Evolutionary conservation across 2,113 vertebrate species (phyloP).

Genomic region (Leptosomus discolor): DNA sequence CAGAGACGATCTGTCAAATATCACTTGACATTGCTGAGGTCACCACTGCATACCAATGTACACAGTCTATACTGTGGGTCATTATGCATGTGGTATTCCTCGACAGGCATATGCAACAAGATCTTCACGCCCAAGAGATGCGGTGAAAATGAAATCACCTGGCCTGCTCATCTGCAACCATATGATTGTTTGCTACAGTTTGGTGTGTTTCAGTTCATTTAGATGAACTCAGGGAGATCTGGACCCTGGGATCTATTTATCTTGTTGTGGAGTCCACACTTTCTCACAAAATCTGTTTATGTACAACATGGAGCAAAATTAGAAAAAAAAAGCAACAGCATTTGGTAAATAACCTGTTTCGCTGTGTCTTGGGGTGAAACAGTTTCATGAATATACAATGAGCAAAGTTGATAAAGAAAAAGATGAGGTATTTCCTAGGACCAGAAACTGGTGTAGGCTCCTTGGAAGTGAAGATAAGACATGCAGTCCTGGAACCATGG

Average conservation of each 20-base stretch:
- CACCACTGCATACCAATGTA: background rate
- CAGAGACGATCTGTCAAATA: background rate
- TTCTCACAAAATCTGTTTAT: background rate
- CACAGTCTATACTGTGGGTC: background rate
- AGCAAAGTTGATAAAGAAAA: background rate
- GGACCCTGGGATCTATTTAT: background rate
- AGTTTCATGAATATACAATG: background rate
- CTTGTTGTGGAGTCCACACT: background rate
- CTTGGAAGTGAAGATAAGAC: background rate
- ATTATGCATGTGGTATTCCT: background rate
- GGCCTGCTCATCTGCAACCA: background rate
- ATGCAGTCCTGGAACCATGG: background rate
- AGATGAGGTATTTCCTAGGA: background rate
- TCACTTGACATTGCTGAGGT: background rate
- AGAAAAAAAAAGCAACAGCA: fast-evolving
- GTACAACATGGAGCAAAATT: background rate
- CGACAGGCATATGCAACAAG: background rate
- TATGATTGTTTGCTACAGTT: background rate
- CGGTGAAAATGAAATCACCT: background rate
- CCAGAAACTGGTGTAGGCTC: background rate
- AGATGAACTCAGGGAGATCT: background rate
- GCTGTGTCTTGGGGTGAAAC: background rate
- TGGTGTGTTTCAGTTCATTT: background rate
- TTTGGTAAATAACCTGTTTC: background rate
- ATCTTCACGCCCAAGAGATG: background rate